A percentile compares a stretch with the other conserved stretches of the same genome.
Evolutionary conservation across 2,113 vertebrate species (phyloP).

Genomic region (Colaptes auratus): DNA sequence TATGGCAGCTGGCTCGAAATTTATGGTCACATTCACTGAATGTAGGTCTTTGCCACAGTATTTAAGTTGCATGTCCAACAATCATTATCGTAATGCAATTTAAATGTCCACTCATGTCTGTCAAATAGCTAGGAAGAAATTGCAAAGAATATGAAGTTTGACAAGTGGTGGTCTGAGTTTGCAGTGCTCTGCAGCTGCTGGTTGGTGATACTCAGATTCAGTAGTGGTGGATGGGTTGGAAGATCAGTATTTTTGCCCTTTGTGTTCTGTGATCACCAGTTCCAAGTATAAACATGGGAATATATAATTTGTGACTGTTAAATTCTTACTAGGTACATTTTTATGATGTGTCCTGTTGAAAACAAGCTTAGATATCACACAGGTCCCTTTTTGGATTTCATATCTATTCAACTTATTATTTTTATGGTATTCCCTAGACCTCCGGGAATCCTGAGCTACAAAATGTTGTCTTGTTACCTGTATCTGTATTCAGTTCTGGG

Average conservation of each 20-base stretch:
- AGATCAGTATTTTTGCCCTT: not conserved
- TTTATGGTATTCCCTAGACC: not conserved
- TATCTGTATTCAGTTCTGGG: not conserved
- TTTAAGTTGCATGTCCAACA: not conserved
- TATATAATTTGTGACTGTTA: not conserved
- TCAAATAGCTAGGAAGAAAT: not conserved
- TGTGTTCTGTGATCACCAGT: not conserved
- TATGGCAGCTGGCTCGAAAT: not conserved
- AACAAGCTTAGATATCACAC: not conserved
- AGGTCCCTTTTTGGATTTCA: not conserved
- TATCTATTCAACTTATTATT: not conserved
- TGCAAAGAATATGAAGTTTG: not conserved
- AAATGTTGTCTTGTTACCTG: not conserved
- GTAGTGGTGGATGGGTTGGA: not conserved
- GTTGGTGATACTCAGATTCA: rapidly evolving
- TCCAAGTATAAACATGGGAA: not conserved
- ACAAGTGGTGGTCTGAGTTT: not conserved
- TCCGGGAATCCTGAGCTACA: not conserved
- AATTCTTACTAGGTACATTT: not conserved
- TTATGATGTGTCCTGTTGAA: not conserved
- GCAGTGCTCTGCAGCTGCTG: not conserved
- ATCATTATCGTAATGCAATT: not conserved
- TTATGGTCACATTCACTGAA: not conserved
- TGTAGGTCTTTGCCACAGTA: not conserved
- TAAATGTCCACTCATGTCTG: not conserved